Evolutionary conservation across 2,888 invertebrate species (phyloP), one percentile per base, ranked within the genome.

Genomic region (Pseudococcus viburni): DNA sequence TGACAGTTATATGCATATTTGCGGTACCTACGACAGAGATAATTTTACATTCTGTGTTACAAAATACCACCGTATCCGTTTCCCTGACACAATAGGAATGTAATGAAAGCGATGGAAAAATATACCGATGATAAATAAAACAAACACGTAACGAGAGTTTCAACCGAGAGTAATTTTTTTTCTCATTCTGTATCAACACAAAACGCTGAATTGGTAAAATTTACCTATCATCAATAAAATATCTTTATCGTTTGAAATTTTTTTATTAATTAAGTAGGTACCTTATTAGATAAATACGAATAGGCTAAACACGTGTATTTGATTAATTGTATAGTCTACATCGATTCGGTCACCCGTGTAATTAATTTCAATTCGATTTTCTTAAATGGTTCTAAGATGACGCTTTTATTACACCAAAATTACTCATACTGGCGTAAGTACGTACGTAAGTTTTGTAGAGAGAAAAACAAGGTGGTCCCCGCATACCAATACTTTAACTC

Each of bases 401-500:
- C 12, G 26, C 73, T 26, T 39, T 33, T 33, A 39, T 26, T 12
- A 33, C 33, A 33, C 5, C 17, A 19, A 19, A 55, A 5, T 33
- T 73, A 73, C 33, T 26, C 39, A 33, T 73, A 68, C 77, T 80
- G 11, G 6, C 80, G 80, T 80, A 42, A 42, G 0, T 73, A 68
- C 77, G 42, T 1, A 0, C 80, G 80, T 80, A 42, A 42, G 0
- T 42, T 42, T 80, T 80, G n/a, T 19, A 42, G n/a, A 42, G 5
- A 22, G 3, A 73, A 42, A 42, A 80, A 80, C 59, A 85, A 51
- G 85, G 85, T 85, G 85, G 85, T 85, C 85, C 59, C 19, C 59
- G 26, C 59, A 64, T 55, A 59, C 39, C 85, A 59, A 33, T 59
- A 33, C 55, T 33, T 55, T 85, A 39, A 59, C 59, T 85, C 59